Evolutionary conservation across 2,113 vertebrate species (phyloP).

Genomic region (Bolborhynchus lineola): DNA sequence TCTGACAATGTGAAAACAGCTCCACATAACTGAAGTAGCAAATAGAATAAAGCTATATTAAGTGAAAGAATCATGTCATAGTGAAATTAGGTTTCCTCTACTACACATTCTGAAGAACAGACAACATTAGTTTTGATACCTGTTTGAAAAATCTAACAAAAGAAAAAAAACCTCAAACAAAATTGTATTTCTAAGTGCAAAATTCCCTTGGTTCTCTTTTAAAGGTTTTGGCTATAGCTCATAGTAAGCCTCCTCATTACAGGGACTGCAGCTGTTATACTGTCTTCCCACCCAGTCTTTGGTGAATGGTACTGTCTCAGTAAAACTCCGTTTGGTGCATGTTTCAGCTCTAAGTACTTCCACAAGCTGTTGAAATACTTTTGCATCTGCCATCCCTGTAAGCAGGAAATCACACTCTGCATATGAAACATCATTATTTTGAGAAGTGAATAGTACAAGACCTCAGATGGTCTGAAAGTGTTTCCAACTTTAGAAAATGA

Average conservation of each 20-base stretch:
- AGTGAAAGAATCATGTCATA: not conserved
- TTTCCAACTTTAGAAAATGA: not conserved
- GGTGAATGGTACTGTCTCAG: not conserved
- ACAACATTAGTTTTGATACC: not conserved
- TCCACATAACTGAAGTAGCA: not conserved
- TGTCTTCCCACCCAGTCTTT: not conserved
- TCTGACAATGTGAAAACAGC: not conserved
- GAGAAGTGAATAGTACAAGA: not conserved
- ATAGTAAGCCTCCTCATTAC: not conserved
- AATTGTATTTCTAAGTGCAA: not conserved
- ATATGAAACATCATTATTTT: not conserved
- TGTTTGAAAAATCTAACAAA: not conserved
- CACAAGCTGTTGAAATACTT: not conserved
- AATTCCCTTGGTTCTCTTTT: not conserved
- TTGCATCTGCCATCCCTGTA: not conserved
- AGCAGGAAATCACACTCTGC: not conserved
- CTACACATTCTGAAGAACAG: not conserved
- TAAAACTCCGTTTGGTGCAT: not conserved
- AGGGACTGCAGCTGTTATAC: not conserved
- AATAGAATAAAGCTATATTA: not conserved
- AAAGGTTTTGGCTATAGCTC: not conserved
- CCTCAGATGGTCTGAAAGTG: not conserved
- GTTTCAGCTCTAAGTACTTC: not conserved
- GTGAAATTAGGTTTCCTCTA: not conserved
- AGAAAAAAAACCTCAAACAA: not conserved